Base-by-base conservation (phyloP, 2,797 vertebrate species). In the Ctenosaura bakeri region DNA sequence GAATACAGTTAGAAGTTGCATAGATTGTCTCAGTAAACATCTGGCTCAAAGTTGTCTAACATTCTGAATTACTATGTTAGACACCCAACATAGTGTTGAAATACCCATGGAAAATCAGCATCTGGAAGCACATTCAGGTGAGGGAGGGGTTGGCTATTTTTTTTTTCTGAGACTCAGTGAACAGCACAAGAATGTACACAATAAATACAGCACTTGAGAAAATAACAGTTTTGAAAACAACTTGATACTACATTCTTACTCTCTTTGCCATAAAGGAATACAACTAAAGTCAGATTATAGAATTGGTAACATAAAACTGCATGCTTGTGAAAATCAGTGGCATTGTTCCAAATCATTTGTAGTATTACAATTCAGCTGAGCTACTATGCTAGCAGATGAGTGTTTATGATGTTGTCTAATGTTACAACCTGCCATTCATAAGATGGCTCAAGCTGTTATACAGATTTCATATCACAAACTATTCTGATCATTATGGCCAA, bases 311-410 rank as follows among this genome's bases (percentile, higher is more conserved):
- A 42, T 64, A 64, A 42, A 83, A 83, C 20, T 26, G 77, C 4
- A 10, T 50, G 66, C 26, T 32, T n/a, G 10, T 52, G 46, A 66
- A 73, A 85, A 85, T 35, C 50, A n/a, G 29, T 56, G 50, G 46
- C 84, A 86, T 56, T 56, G n/a, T 46, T 84, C 38, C 82, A 84
- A 66, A 84, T n/a, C 46, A 74, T 22, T 38, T 56, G 66, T 56
- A 38, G 12, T 12, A 54, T 74, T 56, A 26, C 12, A 86, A 16
- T 50, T 50, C 52, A 52, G 32, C 64, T 73, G 46, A 73, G 26
- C 50, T 20, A n/a, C 29, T 24, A 20, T 85, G 46, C 42, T 24
- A 10, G 32, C 83, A 85, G 73, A 85, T 73, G 52, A 54, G 32
- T 54, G 20, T 85, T 73, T 85, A 73, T 12, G 50, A 85, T n/a